A percentile compares a stretch with the other conserved stretches of the same genome.
phyloP scores from a whole-genome alignment of 2,888 invertebrate genomes.

The Lasioglossum vierecki region DNA sequence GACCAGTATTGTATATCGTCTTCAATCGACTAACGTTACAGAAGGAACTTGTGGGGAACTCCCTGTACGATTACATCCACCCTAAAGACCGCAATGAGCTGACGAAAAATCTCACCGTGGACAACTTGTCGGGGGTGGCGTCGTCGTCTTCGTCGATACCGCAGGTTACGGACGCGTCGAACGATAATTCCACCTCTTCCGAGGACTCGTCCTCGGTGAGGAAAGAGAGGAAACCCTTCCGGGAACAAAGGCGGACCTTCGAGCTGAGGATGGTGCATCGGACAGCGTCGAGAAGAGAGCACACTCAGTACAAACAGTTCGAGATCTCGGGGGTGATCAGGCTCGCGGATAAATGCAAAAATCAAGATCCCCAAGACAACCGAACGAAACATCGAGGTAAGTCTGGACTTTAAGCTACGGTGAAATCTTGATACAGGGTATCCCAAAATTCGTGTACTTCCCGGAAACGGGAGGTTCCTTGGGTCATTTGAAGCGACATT shows the following conservation, averaged over 20 bases:
- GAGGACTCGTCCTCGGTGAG: constrained; percentile 63
- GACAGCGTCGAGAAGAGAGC: constrained; percentile 84
- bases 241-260: constrained; percentile 83
- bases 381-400: constrained; percentile 69
- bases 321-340: constrained; percentile 84
- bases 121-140: constrained; percentile 82
- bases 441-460: too few relatives aligned
- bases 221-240: constrained; percentile 58
- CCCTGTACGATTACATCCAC: constrained; percentile 92
- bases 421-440: too few relatives aligned
- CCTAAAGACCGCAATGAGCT: constrained; percentile 91
- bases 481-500: too few relatives aligned
- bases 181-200: constrained; percentile 86
- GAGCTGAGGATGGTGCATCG: constrained; percentile 84
- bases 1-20: background rate
- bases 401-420: background rate
- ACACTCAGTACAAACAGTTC: constrained; percentile 85
- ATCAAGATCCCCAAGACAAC: constrained; percentile 55
- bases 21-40: constrained; percentile 81
- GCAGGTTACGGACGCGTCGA: constrained; percentile 72
- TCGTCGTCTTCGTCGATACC: constrained; percentile 72
- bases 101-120: constrained; percentile 86
- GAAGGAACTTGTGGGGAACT: constrained; percentile 93
- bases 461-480: too few relatives aligned
- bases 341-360: constrained; percentile 77